Conservation (phyloP, 2,888 invertebrate genomes). For the Leptopilina drosophilae region DNA sequence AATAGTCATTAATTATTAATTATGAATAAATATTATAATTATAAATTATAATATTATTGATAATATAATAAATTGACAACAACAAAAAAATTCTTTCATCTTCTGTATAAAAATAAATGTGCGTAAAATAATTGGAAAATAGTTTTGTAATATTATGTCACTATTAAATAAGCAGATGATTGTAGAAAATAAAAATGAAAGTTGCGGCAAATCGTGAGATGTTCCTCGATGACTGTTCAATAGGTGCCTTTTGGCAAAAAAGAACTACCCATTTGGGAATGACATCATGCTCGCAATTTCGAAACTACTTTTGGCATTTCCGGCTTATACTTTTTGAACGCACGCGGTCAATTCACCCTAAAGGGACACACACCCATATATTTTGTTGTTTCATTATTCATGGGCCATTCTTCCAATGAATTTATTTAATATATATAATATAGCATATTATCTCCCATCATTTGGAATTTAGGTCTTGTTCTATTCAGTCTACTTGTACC, state of each 20-base stretch:
- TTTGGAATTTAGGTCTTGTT: not conserved
- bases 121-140: too few species aligned
- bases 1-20: too few species aligned
- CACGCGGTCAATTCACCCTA: constrained; percentile 10
- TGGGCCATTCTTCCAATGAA: not conserved
- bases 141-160: too few species aligned
- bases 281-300: constrained; percentile 14
- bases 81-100: too few species aligned
- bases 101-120: too few species aligned
- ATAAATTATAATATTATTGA: too few species aligned
- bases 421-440: not conserved
- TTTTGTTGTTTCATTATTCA: constrained; percentile 2
- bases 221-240: not conserved
- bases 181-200: constrained; percentile 17
- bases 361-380: not conserved
- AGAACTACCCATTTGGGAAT: not conserved
- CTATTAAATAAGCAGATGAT: not conserved
- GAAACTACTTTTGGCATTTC: constrained; percentile 19
- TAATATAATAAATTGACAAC: too few species aligned
- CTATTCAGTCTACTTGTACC: not conserved
- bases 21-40: too few species aligned
- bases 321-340: not conserved
- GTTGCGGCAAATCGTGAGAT: not conserved
- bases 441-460: too few species aligned
- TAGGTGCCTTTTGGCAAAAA: not conserved